These are phyloP conservation scores for Phortica magna DNA, from an alignment of 2,888 invertebrate genomes.

Conservation along the genomic window DNA sequence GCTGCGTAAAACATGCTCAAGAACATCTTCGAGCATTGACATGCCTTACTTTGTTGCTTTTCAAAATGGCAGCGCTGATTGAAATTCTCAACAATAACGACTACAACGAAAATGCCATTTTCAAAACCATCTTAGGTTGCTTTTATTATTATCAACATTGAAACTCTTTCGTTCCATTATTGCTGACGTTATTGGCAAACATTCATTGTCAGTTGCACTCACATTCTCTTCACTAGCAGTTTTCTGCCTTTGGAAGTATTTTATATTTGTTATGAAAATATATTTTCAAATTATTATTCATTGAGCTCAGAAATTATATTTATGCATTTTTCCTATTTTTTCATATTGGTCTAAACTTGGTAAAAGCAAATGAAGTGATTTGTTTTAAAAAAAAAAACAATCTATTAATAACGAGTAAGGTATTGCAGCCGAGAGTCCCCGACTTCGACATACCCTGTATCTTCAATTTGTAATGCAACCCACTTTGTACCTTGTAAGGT, in stretches of 20 bases:
- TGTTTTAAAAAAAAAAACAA: too few species aligned
- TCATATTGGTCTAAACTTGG: too few species aligned
- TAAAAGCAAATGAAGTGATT: too few species aligned
- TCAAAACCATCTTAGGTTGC: slow-evolving; percentile 5
- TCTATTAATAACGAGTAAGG: too few species aligned
- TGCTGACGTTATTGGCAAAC: not conserved
- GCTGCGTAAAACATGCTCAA: not conserved
- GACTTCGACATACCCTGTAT: too few species aligned
- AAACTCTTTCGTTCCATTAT: not conserved
- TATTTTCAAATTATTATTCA: too few species aligned
- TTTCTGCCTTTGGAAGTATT: not conserved
- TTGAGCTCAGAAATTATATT: too few species aligned
- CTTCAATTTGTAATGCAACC: too few species aligned
- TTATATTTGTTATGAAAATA: not conserved
- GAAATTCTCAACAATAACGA: slow-evolving; percentile 33
- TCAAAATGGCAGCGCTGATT: slow-evolving; percentile 25
- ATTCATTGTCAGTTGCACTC: not conserved
- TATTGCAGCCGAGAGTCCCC: too few species aligned
- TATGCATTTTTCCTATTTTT: too few species aligned
- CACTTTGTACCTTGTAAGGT: too few species aligned
- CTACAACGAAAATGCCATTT: slow-evolving; percentile 29
- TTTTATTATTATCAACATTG: not conserved
- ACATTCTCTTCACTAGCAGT: not conserved
- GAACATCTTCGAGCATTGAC: not conserved
- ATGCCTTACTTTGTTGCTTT: not conserved